Conservation (phyloP, 2,888 invertebrate genomes). For the Myathropa florea region DNA sequence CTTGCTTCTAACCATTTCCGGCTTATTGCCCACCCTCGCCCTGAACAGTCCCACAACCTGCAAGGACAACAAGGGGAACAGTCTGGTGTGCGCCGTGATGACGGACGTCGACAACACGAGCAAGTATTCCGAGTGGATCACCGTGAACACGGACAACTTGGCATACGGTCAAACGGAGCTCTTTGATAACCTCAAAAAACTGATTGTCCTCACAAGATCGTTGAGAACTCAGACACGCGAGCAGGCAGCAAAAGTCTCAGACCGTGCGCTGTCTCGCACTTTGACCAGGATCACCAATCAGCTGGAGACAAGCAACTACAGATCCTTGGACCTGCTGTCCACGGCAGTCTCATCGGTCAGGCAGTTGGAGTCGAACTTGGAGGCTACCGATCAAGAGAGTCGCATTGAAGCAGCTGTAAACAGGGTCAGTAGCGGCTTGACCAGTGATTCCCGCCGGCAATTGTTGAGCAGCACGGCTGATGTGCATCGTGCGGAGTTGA, state of each 20-base stretch:
- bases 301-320: background rate
- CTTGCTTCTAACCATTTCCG: background rate
- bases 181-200: background rate
- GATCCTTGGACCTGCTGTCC: background rate
- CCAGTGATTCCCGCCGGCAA: background rate
- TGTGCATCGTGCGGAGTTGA: background rate
- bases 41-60: background rate
- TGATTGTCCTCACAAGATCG: background rate
- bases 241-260: background rate
- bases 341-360: background rate
- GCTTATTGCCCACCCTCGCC: background rate
- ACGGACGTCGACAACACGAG: background rate
- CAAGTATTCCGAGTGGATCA: background rate
- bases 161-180: background rate
- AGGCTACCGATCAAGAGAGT: background rate
- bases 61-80: background rate
- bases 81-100: constrained; percentile 7
- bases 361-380: background rate
- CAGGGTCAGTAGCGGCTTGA: background rate
- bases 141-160: background rate
- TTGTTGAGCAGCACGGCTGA: background rate
- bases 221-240: background rate
- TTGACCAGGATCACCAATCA: background rate
- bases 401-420: background rate
- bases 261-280: background rate